These are phyloP conservation scores for Holocentrus rufus DNA, from an alignment of 2,797 vertebrate genomes.

Conservation along the genomic window DNA sequence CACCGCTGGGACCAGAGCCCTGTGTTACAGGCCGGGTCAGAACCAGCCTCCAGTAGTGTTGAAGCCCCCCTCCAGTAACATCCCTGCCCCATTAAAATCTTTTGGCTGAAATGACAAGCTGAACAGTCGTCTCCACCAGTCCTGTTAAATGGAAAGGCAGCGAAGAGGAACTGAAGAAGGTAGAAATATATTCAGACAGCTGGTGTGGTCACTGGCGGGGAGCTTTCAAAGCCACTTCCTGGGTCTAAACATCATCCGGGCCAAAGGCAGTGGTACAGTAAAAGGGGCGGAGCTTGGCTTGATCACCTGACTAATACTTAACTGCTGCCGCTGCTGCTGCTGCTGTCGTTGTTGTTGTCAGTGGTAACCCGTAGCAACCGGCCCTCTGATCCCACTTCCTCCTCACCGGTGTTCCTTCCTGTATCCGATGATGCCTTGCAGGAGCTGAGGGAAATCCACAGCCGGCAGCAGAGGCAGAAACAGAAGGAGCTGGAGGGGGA, in stretches of 20 bases:
- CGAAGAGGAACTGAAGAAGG: too few relatives aligned
- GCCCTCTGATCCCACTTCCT: slow-evolving; percentile 65
- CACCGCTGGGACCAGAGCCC: neutral
- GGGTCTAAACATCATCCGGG: neutral
- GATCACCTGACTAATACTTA: slow-evolving; percentile 62
- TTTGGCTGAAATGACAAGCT: too few relatives aligned
- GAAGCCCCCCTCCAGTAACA: neutral
- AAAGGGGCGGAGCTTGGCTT: slow-evolving; percentile 68
- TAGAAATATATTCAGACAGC: neutral
- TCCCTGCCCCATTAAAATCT: too few relatives aligned
- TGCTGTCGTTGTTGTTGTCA: slow-evolving; percentile 56
- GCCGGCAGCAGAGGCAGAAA: slow-evolving; percentile 92
- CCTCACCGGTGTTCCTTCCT: slow-evolving; percentile 71
- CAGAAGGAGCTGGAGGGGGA: slow-evolving; percentile 90
- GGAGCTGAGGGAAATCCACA: slow-evolving; percentile 96
- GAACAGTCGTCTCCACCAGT: too few relatives aligned
- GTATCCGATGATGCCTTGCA: slow-evolving; percentile 79
- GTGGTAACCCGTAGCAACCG: slow-evolving; percentile 68
- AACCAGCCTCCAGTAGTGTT: neutral
- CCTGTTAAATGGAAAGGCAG: too few relatives aligned
- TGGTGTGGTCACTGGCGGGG: neutral
- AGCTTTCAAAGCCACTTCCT: neutral
- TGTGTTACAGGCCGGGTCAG: neutral
- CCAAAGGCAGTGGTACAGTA: neutral
- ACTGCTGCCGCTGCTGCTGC: slow-evolving; percentile 30